Base-by-base conservation (phyloP, 2,888 invertebrate species). In the Sesia apiformis region DNA sequence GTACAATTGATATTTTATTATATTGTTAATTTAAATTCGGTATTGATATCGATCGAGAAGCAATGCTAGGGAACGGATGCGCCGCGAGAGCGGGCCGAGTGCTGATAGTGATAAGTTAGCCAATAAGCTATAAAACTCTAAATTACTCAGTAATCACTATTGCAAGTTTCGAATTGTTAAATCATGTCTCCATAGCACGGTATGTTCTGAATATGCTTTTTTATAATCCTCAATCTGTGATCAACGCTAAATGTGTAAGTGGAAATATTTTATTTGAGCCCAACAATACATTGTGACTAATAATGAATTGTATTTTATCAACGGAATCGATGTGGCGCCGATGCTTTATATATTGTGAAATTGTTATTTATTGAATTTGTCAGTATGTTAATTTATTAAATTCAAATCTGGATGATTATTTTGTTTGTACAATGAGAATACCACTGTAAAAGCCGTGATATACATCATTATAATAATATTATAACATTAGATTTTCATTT, bases 401-500 rank as follows among this genome's bases (percentile, higher is more conserved):
- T 76, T 83, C 70, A 82, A 84, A 80, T 77, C 86, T 79, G 85
- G 86, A 81, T 84, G 86, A 81, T 84, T 85, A 81, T 84, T 86
- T 86, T 86, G 84, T 88, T 88, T 84, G 83, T 82, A 86, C 78
- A 84, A 23, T 76, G 80, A 84, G 75, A 84, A 81, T 85, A 87
- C 86, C 85, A 89, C 84, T 88, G 89, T 88, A 86, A 88, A 87
- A 86, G 82, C 88, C 89, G 88, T 88, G 89, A 89, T 89, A 83
- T 86, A 86, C 85, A 87, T 87, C 82, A 84, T 87, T 38, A 50
- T 50, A 8, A 86, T 85, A 88, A 84, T 85, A 88, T 84, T 86
- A 85, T 78, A 84, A 23, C 42, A 83, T 76, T 74, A 62, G 80
- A 71, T 70, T 86, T 87, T 88, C 73, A 85, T 86, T 88, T 81